These are phyloP conservation scores for Bembecia ichneumoniformis DNA, from an alignment of 2,888 invertebrate genomes.

Conservation along the genomic window DNA sequence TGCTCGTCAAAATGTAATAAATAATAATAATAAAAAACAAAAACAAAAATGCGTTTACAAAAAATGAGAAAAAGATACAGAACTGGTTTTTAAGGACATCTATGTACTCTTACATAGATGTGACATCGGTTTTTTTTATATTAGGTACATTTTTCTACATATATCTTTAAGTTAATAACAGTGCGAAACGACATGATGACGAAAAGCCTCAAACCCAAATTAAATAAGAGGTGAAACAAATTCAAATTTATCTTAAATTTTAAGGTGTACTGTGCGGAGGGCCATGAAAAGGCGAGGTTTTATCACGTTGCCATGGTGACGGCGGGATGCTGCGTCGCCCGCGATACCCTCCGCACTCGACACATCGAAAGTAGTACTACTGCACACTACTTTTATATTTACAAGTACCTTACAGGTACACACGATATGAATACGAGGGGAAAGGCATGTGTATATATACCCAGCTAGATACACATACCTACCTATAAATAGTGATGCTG, in stretches of 20 bases:
- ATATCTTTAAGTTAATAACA: no score
- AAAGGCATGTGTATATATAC: no score
- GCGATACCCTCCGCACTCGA: constrained; percentile 52
- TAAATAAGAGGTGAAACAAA: not conserved
- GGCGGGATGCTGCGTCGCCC: constrained; percentile 54
- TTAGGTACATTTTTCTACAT: constrained; percentile 4
- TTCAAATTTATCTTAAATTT: constrained; percentile 24
- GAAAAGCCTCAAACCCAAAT: not conserved
- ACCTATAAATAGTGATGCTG: no score
- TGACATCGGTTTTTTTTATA: constrained; percentile 16
- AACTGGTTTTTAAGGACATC: no score
- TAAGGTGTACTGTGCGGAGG: constrained; percentile 45
- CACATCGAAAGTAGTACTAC: constrained; percentile 57
- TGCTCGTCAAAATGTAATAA: no score
- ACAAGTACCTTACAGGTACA: constrained; percentile 15
- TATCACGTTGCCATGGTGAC: constrained; percentile 69
- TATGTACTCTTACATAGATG: no score
- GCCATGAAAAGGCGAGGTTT: constrained; percentile 71
- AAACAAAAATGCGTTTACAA: no score
- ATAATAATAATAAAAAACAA: no score
- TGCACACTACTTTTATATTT: constrained; percentile 38
- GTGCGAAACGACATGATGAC: not conserved
- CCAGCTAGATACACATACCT: no score
- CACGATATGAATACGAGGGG: constrained; percentile 6
- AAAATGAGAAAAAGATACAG: no score